Conservation (phyloP, 2,797 vertebrate genomes). For the Amazonetta brasiliensis region DNA sequence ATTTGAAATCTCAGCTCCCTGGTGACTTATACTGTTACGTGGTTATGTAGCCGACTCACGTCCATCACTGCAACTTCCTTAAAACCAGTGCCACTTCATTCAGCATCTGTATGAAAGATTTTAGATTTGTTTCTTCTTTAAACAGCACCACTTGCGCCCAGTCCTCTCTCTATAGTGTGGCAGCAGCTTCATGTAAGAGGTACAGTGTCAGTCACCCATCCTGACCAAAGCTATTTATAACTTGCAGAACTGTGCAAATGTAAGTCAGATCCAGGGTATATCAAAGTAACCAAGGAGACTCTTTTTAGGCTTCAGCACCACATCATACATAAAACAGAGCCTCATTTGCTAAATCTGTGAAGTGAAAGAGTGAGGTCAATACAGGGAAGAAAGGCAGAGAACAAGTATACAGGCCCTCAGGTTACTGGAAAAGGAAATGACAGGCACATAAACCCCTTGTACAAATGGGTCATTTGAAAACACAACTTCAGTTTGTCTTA, state of each 20-base stretch:
- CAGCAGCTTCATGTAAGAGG: neutral
- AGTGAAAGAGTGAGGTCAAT: neutral
- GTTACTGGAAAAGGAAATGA: neutral
- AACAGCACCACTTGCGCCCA: neutral
- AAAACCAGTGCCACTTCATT: neutral
- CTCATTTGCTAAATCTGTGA: neutral
- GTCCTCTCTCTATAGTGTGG: neutral
- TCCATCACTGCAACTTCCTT: neutral
- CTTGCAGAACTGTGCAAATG: neutral
- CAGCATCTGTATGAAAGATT: neutral
- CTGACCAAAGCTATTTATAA: slow-evolving; percentile 2
- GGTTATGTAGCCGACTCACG: neutral
- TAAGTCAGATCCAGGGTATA: neutral
- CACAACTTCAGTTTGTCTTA: neutral
- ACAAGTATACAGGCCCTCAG: neutral
- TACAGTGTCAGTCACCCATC: neutral
- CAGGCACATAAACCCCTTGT: neutral
- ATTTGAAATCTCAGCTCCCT: neutral
- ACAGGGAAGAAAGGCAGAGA: neutral
- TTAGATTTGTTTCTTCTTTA: neutral
- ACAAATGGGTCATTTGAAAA: slow-evolving; percentile 13
- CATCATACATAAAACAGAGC: neutral
- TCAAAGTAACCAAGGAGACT: neutral
- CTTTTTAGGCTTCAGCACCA: neutral
- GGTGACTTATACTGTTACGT: neutral